Percentiles rank a stretch among this genome's conserved stretches.
phyloP scores from a whole-genome alignment of 2,888 invertebrate genomes.

The Amphipoea oculea region DNA sequence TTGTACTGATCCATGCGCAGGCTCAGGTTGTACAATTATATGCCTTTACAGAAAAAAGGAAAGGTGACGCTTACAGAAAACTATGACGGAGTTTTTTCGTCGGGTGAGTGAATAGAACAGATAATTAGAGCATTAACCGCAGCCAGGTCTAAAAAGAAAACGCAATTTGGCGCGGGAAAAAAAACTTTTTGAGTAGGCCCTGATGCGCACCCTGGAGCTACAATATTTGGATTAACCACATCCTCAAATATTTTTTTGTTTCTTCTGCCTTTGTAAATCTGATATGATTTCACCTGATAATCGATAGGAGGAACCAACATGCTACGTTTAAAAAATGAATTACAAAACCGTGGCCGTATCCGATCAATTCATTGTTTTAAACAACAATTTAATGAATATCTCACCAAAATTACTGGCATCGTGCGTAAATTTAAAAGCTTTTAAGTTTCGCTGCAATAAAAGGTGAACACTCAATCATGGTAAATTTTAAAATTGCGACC shows the following conservation, averaged over 20 bases:
- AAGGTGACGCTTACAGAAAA: slow-evolving; percentile 82
- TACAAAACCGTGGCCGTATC: slow-evolving; percentile 48
- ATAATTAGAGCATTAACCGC: slow-evolving; percentile 80
- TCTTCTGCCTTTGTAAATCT: neutral
- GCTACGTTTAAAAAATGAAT: slow-evolving; percentile 60
- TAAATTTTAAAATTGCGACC: slow-evolving; percentile 88
- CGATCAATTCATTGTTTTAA: slow-evolving; percentile 78
- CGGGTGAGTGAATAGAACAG: slow-evolving; percentile 72
- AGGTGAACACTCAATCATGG: slow-evolving; percentile 85
- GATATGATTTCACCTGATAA: slow-evolving; percentile 40
- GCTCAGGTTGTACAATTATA: slow-evolving; percentile 89
- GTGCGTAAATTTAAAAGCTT: slow-evolving; percentile 78
- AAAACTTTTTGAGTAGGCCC: slow-evolving; percentile 5
- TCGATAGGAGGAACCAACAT: slow-evolving; percentile 33
- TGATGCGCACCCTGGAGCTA: slow-evolving; percentile 7
- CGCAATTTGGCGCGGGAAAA: slow-evolving; percentile 54
- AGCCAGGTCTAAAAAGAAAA: slow-evolving; percentile 59
- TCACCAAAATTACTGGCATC: slow-evolving; percentile 76
- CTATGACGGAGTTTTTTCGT: slow-evolving; percentile 73
- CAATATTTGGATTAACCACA: slow-evolving; percentile 47
- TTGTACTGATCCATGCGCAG: slow-evolving; percentile 79
- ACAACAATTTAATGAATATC: slow-evolving; percentile 77
- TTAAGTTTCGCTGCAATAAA: slow-evolving; percentile 78
- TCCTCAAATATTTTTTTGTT: slow-evolving; percentile 54
- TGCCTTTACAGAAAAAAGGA: slow-evolving; percentile 79